A percentile compares a stretch with the other conserved stretches of the same genome.
phyloP scores from a whole-genome alignment of 2,888 invertebrate genomes.

The Gortyna flavago region DNA sequence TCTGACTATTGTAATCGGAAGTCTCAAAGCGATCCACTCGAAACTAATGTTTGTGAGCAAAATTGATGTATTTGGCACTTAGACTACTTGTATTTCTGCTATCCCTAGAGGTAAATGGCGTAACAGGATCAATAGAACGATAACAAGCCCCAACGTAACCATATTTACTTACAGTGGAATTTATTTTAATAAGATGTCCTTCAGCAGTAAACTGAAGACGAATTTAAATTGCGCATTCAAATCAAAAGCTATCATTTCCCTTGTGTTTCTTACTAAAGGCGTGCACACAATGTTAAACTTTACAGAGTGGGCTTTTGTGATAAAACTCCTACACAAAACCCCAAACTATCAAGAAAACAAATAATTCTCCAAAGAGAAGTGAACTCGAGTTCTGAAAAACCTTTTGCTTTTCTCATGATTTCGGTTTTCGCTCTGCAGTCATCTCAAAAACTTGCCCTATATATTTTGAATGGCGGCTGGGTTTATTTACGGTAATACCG shows the following conservation, averaged over 20 bases:
- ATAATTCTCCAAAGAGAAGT: conserved; percentile 15
- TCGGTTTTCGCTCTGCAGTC: conserved; percentile 12
- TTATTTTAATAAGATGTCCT: conserved; percentile 42
- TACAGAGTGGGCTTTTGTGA: conserved; percentile 2
- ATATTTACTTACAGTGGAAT: conserved; percentile 25
- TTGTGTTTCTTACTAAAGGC: conserved; percentile 45
- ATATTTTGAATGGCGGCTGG: conserved; percentile 43
- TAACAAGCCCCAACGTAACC: conserved; percentile 9
- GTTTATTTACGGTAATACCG: conserved; percentile 67
- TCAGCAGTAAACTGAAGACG: conserved; percentile 53
- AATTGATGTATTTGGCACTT: background rate
- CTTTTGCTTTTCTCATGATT: conserved; percentile 17
- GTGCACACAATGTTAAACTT: conserved; percentile 18
- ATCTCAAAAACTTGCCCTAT: conserved; percentile 23
- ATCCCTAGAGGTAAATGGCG: background rate
- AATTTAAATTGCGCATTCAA: conserved; percentile 61
- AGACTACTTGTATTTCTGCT: background rate
- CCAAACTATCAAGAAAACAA: conserved; percentile 11
- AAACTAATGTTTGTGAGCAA: background rate
- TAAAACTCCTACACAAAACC: conserved; percentile 2
- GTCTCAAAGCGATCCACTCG: conserved; percentile 2
- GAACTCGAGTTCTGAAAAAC: conserved; percentile 7
- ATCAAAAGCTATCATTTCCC: conserved; percentile 67
- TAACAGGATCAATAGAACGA: conserved; percentile 35
- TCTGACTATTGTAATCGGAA: background rate